A percentile compares a stretch with the other conserved stretches of the same genome.
Evolutionary conservation across 2,888 invertebrate species (phyloP).

Genomic region (Eupithecia exiguata): DNA sequence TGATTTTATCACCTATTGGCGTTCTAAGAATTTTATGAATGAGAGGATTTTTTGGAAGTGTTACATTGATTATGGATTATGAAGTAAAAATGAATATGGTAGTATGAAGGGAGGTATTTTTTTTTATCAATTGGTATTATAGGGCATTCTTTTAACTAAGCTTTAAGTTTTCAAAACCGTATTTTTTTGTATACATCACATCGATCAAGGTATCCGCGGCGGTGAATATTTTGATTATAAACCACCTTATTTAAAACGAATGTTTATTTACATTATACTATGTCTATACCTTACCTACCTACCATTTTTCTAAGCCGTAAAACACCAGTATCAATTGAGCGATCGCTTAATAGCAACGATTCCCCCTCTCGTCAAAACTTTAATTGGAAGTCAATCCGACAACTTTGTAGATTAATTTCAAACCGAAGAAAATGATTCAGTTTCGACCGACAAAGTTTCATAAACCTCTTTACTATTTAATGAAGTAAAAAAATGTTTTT

Average conservation of each 20-base stretch:
- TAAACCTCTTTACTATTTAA: not conserved
- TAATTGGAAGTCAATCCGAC: conserved; percentile 17
- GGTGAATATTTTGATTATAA: too few relatives aligned
- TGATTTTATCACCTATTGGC: conserved; percentile 40
- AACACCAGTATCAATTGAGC: not conserved
- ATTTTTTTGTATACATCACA: not conserved
- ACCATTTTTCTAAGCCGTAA: not conserved
- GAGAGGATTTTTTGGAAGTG: not conserved
- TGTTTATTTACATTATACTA: too few relatives aligned
- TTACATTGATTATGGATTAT: not conserved
- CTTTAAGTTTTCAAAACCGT: too few relatives aligned
- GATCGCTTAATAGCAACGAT: not conserved
- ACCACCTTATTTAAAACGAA: too few relatives aligned
- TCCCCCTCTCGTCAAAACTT: conserved; percentile 12
- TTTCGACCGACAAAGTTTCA: not conserved
- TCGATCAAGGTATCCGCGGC: not conserved
- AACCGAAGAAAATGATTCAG: not conserved
- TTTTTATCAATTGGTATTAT: too few relatives aligned
- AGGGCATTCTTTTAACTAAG: too few relatives aligned
- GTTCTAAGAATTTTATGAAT: conserved; percentile 11
- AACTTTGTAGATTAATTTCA: conserved; percentile 19
- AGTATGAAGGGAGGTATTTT: too few relatives aligned
- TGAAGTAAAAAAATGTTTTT: not conserved
- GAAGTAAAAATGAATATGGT: too few relatives aligned
- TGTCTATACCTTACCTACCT: too few relatives aligned